Conservation (phyloP, 2,113 vertebrate genomes). For the Lophius piscatorius region DNA sequence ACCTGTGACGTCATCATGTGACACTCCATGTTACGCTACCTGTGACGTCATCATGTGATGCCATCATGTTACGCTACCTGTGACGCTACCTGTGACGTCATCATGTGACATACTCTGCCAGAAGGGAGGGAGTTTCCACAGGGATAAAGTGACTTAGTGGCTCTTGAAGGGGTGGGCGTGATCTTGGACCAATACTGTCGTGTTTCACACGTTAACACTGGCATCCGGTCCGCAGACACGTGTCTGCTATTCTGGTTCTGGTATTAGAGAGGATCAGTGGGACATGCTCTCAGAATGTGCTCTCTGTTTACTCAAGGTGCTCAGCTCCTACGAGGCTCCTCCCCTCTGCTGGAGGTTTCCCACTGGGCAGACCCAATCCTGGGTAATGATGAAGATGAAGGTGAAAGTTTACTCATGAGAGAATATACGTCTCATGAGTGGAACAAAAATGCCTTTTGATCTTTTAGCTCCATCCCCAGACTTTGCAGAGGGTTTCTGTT, state of each 20-base stretch:
- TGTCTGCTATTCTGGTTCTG: neutral
- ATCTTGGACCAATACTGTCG: constrained; percentile 13
- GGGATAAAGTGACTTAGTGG: neutral
- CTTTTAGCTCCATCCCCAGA: neutral
- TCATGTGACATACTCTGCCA: neutral
- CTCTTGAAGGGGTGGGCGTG: neutral
- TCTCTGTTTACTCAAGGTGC: constrained; percentile 31
- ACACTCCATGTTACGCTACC: neutral
- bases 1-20: no score
- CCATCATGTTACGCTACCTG: no score
- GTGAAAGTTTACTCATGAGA: no score
- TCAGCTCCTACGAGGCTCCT: neutral
- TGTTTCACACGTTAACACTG: constrained; percentile 20
- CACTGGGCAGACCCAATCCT: no score
- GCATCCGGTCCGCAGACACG: neutral
- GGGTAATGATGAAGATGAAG: no score
- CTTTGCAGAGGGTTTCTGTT: no score
- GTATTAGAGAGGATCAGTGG: constrained; percentile 39
- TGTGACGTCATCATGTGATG: no score
- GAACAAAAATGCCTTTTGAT: neutral
- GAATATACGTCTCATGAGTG: neutral
- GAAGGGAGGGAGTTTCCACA: constrained; percentile 3
- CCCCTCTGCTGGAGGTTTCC: no score
- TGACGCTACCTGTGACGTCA: neutral
- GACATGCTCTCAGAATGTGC: constrained; percentile 1